Percentiles rank a stretch among this genome's conserved stretches.
phyloP scores from a whole-genome alignment of 2,797 vertebrate species.

The Phataginus tricuspis region DNA sequence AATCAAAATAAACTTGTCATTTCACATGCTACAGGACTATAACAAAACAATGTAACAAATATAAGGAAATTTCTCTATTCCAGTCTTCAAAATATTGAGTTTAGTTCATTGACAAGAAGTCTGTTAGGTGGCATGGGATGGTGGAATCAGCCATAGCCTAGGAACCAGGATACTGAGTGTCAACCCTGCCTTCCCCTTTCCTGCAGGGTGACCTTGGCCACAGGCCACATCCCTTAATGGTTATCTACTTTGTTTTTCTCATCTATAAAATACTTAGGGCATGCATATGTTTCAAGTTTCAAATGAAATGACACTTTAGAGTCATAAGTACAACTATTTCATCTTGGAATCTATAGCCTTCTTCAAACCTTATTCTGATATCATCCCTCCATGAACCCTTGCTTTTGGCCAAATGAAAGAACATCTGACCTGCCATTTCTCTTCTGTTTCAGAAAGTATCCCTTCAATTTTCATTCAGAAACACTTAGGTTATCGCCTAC shows the following conservation, averaged over 20 bases:
- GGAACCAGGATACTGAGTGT: not conserved
- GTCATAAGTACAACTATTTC: not conserved
- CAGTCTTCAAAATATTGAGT: not conserved
- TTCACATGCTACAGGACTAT: not conserved
- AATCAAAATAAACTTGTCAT: slow-evolving; percentile 26
- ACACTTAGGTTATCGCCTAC: not conserved
- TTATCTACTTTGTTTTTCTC: not conserved
- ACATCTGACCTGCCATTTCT: not conserved
- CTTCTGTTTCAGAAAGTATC: not conserved
- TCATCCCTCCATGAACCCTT: not conserved
- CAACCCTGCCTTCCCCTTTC: not conserved
- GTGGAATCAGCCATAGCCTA: not conserved
- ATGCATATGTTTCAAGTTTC: not conserved
- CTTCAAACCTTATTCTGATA: not conserved
- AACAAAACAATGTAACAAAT: not conserved
- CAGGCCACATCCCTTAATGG: not conserved
- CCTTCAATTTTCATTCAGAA: not conserved
- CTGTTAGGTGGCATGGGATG: not conserved
- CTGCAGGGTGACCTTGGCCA: not conserved
- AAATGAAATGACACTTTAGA: not conserved
- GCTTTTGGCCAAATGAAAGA: not conserved
- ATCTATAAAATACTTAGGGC: not conserved
- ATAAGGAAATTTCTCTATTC: not conserved
- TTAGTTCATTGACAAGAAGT: not conserved
- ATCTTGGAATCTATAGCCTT: not conserved